Evolutionary conservation across 2,113 vertebrate genomes (phyloP).

Genomic region (Microcebus tavaratra): DNA sequence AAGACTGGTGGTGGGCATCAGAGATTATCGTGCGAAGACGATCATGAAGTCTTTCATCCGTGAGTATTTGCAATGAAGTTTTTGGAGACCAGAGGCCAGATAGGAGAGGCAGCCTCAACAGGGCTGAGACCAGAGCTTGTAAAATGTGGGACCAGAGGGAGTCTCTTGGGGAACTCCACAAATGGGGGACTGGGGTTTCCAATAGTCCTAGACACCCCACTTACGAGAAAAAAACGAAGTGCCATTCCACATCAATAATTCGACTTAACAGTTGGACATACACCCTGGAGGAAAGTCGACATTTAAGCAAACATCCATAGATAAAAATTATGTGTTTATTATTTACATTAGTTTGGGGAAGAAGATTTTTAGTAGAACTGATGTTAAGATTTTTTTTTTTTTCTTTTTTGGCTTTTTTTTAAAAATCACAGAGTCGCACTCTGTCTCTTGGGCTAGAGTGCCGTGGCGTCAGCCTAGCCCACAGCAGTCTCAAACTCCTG

Average conservation of each 20-base stretch:
- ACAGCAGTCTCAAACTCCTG: too few species aligned
- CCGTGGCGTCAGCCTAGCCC: too few species aligned
- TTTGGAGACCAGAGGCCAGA: not conserved
- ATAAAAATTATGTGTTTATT: not conserved
- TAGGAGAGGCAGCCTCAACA: too few species aligned
- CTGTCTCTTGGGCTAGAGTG: too few species aligned
- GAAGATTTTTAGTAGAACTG: not conserved
- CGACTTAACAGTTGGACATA: not conserved
- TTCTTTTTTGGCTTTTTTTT: too few species aligned
- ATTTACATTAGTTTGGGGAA: not conserved
- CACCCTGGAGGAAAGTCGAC: not conserved
- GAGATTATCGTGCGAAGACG: not conserved
- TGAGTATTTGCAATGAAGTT: not conserved
- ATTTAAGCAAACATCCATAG: not conserved
- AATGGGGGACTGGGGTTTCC: not conserved
- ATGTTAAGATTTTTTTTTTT: too few species aligned
- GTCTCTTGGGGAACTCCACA: not conserved
- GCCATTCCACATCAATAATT: not conserved
- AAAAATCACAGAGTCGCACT: too few species aligned
- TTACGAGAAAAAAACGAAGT: not conserved
- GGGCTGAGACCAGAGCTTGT: not conserved
- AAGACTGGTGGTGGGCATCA: not conserved
- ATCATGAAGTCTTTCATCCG: not conserved
- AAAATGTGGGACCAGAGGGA: too few species aligned
- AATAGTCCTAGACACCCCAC: not conserved